Evolutionary conservation across 1,140 invertebrate species (phyloP).

Genomic region (Trachymyrmex cornetzi): DNA sequence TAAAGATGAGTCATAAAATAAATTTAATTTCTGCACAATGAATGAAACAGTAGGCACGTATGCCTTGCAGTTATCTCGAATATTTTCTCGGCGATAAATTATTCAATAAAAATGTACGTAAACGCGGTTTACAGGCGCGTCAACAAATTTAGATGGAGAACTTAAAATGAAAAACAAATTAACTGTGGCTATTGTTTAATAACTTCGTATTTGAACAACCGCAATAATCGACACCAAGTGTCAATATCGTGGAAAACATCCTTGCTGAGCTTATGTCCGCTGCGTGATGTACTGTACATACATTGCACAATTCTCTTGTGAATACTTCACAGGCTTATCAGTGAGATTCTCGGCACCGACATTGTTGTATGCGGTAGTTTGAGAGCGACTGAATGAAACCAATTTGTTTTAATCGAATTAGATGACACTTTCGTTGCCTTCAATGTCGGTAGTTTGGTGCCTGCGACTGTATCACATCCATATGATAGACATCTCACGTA

Average conservation of each 20-base stretch:
- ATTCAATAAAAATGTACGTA: not conserved
- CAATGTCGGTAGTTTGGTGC: slow-evolving; percentile 64
- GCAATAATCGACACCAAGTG: slow-evolving; percentile 1
- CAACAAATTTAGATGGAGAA: slow-evolving; percentile 17
- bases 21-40: not conserved
- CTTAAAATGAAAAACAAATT: slow-evolving; percentile 7
- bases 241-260: slow-evolving; percentile 36
- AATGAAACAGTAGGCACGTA: not conserved
- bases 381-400: slow-evolving; percentile 43
- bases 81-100: not conserved
- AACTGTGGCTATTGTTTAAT: not conserved
- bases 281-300: slow-evolving; percentile 52
- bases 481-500: slow-evolving; percentile 38
- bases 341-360: slow-evolving; percentile 27
- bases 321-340: slow-evolving; percentile 61
- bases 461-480: slow-evolving; percentile 51
- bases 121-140: not conserved
- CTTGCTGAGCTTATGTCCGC: slow-evolving; percentile 55
- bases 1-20: slow-evolving; percentile 11
- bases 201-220: not conserved
- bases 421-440: slow-evolving; percentile 38
- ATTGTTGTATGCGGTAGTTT: slow-evolving; percentile 14
- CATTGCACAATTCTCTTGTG: slow-evolving; percentile 65
- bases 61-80: not conserved
- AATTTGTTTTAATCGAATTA: slow-evolving; percentile 36